Evolutionary conservation across 2,113 vertebrate genomes (phyloP).

Genomic region (Columba livia): DNA sequence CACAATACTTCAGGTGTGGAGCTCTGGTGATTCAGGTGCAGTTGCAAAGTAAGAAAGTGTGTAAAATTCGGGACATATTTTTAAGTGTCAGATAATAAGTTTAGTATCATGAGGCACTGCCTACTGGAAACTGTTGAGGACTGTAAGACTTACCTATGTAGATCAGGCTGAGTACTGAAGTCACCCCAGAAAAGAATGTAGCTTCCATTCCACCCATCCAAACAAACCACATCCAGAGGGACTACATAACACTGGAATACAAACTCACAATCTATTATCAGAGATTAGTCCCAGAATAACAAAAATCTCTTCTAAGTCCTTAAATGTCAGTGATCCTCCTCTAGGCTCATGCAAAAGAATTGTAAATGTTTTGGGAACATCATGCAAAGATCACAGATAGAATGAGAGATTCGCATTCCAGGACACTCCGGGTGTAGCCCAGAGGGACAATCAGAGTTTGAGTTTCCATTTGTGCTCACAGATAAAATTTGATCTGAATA

Average conservation of each 20-base stretch:
- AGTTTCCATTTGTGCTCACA: neutral
- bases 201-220: neutral
- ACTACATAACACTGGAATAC: neutral
- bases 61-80: neutral
- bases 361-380: conserved; percentile 7
- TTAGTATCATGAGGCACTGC: neutral
- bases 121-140: neutral
- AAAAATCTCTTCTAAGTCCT: neutral
- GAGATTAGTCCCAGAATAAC: neutral
- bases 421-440: neutral
- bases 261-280: neutral
- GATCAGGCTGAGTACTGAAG: neutral
- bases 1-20: conserved; percentile 10
- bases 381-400: conserved; percentile 35
- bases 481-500: conserved; percentile 25
- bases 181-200: neutral
- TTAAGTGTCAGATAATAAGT: neutral
- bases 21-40: neutral
- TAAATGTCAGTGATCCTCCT: neutral
- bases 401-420: conserved; percentile 35
- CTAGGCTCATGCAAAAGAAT: conserved; percentile 20
- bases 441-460: neutral
- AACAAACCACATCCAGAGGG: neutral
- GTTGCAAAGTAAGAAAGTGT: neutral
- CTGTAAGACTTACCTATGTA: neutral